Evolutionary conservation across 1,140 invertebrate genomes (phyloP).

Genomic region (Heterodera carotae): DNA sequence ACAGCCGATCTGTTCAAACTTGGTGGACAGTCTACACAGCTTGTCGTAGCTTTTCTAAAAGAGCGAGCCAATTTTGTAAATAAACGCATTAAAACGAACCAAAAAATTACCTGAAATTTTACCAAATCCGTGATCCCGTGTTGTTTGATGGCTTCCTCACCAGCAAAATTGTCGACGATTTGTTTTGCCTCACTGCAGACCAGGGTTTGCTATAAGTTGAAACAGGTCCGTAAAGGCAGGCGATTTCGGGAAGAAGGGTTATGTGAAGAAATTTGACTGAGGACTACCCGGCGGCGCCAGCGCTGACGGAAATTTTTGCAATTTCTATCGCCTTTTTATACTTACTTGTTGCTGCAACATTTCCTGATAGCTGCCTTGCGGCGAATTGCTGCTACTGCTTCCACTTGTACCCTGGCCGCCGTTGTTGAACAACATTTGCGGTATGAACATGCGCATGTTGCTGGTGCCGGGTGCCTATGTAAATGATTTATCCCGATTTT

Average conservation of each 20-base stretch:
- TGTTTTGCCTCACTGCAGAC: slow-evolving; percentile 30
- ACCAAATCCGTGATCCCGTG: slow-evolving; percentile 33
- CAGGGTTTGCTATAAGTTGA: slow-evolving; percentile 21
- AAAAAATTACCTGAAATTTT: slow-evolving; percentile 8
- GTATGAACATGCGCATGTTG: slow-evolving; percentile 23
- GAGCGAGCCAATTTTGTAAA: too few relatives aligned
- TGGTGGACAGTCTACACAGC: slow-evolving; percentile 30
- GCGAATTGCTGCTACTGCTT: slow-evolving; percentile 13
- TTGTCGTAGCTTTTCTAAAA: slow-evolving; percentile 23
- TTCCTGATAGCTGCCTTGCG: slow-evolving; percentile 1
- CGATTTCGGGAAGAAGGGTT: too few relatives aligned
- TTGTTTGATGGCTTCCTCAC: slow-evolving; percentile 18
- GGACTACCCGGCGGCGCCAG: too few relatives aligned
- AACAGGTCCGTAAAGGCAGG: too few relatives aligned
- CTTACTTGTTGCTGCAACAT: slow-evolving; percentile 24
- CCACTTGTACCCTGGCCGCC: neutral
- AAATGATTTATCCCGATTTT: too few relatives aligned
- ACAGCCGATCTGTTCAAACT: slow-evolving; percentile 3
- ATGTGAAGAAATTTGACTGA: too few relatives aligned
- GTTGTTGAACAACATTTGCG: slow-evolving; percentile 12
- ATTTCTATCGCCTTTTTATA: too few relatives aligned
- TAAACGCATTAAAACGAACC: too few relatives aligned
- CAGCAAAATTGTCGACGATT: slow-evolving; percentile 33
- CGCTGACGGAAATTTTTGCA: too few relatives aligned
- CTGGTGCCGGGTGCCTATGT: neutral